Conservation (phyloP, 2,888 invertebrate genomes). For the Rhingia rostrata region DNA sequence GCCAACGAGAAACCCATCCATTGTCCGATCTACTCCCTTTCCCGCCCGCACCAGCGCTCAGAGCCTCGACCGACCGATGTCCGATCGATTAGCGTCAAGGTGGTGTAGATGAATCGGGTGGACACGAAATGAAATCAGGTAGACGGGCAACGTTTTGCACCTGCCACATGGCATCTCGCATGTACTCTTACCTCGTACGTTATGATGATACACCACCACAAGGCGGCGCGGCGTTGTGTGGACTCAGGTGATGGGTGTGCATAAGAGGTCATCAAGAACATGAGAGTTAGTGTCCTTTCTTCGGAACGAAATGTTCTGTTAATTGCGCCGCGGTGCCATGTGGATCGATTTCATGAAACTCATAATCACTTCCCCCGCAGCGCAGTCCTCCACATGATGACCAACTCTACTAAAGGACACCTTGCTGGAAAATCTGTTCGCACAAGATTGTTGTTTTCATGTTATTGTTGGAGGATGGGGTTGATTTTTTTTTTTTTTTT, state of each 20-base stretch:
- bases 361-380: conserved; percentile 20
- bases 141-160: conserved; percentile 71
- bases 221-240: conserved; percentile 10
- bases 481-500: neutral
- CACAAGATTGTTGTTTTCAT: conserved; percentile 43
- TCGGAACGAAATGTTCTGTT: conserved; percentile 65
- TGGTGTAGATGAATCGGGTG: conserved; percentile 42
- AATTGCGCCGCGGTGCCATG: conserved; percentile 65
- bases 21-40: conserved; percentile 50
- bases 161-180: conserved; percentile 64
- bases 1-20: conserved; percentile 20
- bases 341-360: conserved; percentile 61
- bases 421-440: conserved; percentile 9
- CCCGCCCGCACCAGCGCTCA: neutral
- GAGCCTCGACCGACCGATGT: conserved; percentile 6
- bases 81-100: conserved; percentile 71
- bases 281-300: conserved; percentile 23
- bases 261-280: conserved; percentile 54
- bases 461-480: conserved; percentile 9
- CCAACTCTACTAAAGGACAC: neutral
- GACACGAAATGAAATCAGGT: conserved; percentile 72
- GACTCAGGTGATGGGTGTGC: conserved; percentile 57
- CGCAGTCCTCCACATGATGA: neutral
- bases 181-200: conserved; percentile 11
- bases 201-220: conserved; percentile 37